A percentile compares a stretch with the other conserved stretches of the same genome.
phyloP scores from a whole-genome alignment of 2,888 invertebrate species.

The Thecocarcelia acutangulata region DNA sequence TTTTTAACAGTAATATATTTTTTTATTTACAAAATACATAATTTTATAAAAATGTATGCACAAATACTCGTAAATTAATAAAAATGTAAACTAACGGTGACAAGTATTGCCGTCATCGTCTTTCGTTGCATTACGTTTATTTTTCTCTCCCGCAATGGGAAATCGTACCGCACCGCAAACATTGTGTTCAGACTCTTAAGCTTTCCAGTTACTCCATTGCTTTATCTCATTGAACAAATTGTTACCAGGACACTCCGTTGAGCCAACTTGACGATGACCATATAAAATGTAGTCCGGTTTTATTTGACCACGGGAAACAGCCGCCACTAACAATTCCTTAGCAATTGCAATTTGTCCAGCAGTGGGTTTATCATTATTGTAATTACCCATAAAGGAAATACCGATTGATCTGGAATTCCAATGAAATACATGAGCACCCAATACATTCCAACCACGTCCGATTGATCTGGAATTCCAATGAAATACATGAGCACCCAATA shows the following conservation, averaged over 20 bases:
- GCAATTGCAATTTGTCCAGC: conserved; percentile 77
- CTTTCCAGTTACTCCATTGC: conserved; percentile 83
- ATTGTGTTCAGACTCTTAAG: too few species aligned
- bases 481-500: conserved; percentile 73
- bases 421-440: conserved; percentile 73
- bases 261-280: conserved; percentile 84
- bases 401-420: conserved; percentile 74
- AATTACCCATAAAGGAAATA: conserved; percentile 74
- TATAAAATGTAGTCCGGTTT: conserved; percentile 83
- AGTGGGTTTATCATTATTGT: conserved; percentile 69
- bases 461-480: conserved; percentile 73
- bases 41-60: too few species aligned
- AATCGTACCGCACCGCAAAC: too few species aligned
- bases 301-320: conserved; percentile 83
- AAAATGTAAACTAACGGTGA: too few species aligned
- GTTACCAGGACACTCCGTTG: conserved; percentile 86
- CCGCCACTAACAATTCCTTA: conserved; percentile 83
- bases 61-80: too few species aligned
- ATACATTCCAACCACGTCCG: conserved; percentile 74
- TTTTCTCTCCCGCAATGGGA: too few species aligned
- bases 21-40: too few species aligned
- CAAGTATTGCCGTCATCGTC: too few species aligned
- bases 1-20: too few species aligned
- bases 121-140: too few species aligned
- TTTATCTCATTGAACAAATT: conserved; percentile 83